phyloP scores from a whole-genome alignment of 2,113 vertebrate species.

The Merops nubicus region DNA sequence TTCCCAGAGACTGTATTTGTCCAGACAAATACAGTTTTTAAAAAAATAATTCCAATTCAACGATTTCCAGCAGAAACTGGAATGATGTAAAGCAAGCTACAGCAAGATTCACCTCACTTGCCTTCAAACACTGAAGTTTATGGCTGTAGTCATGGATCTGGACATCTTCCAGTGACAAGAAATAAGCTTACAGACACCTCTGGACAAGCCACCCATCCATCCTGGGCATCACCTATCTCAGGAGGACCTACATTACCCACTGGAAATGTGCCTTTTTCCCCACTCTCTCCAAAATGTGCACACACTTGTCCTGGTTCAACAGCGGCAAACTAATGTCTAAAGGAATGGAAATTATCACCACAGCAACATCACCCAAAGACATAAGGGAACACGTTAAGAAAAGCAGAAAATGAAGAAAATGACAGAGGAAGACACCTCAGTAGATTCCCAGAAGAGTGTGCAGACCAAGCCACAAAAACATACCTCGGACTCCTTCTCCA shows the following conservation, averaged over 20 bases:
- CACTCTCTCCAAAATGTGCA: too few relatives aligned
- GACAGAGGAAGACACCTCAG: background rate
- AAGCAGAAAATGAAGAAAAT: background rate
- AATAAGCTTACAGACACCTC: background rate
- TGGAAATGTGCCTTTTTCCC: background rate
- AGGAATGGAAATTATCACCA: background rate
- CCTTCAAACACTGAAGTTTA: background rate
- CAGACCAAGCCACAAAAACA: background rate
- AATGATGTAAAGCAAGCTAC: background rate
- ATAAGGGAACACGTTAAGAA: background rate
- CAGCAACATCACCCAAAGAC: background rate
- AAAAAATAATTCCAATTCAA: background rate
- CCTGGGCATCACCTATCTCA: background rate
- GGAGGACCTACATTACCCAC: background rate
- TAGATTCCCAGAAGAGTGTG: fast-evolving
- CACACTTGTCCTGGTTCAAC: background rate
- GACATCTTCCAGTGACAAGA: background rate
- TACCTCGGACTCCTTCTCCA: background rate
- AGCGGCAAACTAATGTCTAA: background rate
- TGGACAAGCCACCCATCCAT: background rate
- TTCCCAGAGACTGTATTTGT: too few relatives aligned
- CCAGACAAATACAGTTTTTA: background rate
- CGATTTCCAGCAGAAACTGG: background rate
- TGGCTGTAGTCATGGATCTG: background rate
- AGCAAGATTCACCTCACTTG: background rate